Percentiles rank a stretch among this genome's conserved stretches.
phyloP scores from a whole-genome alignment of 2,888 invertebrate species.

The Amiota mariae region DNA sequence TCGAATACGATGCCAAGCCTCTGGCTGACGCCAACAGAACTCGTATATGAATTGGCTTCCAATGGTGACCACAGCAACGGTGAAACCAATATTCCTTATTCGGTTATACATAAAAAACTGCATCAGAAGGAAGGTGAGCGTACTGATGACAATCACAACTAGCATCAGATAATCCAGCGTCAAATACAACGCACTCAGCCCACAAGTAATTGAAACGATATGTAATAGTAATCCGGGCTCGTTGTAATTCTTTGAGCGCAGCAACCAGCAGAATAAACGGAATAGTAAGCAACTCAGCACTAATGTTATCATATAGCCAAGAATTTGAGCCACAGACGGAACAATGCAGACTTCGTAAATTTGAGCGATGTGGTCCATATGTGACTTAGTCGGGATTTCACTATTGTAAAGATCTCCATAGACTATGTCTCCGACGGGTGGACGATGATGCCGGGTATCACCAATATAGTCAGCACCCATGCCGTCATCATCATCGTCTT shows the following conservation, averaged over 20 bases:
- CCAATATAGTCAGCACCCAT: too few relatives aligned
- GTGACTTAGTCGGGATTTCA: not conserved
- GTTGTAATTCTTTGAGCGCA: slow-evolving; percentile 21
- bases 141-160: slow-evolving; percentile 45
- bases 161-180: slow-evolving; percentile 41
- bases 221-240: slow-evolving; percentile 44
- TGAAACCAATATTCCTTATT: slow-evolving; percentile 40
- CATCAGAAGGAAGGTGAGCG: slow-evolving; percentile 48
- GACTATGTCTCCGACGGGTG: too few relatives aligned
- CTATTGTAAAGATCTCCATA: too few relatives aligned
- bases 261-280: slow-evolving; percentile 43
- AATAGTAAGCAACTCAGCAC: slow-evolving; percentile 42
- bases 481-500: too few relatives aligned
- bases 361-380: slow-evolving; percentile 37
- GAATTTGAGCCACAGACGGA: slow-evolving; percentile 52
- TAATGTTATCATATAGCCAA: slow-evolving; percentile 48
- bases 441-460: too few relatives aligned
- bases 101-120: slow-evolving; percentile 49
- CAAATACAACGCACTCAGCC: slow-evolving; percentile 42
- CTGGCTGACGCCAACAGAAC: slow-evolving; percentile 75
- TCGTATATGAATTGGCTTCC: slow-evolving; percentile 62
- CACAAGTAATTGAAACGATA: slow-evolving; percentile 45
- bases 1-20: slow-evolving; percentile 80
- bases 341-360: slow-evolving; percentile 44
- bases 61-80: slow-evolving; percentile 51